Conservation (phyloP, 1,140 invertebrate genomes). For the Conopomorpha cramerella region DNA sequence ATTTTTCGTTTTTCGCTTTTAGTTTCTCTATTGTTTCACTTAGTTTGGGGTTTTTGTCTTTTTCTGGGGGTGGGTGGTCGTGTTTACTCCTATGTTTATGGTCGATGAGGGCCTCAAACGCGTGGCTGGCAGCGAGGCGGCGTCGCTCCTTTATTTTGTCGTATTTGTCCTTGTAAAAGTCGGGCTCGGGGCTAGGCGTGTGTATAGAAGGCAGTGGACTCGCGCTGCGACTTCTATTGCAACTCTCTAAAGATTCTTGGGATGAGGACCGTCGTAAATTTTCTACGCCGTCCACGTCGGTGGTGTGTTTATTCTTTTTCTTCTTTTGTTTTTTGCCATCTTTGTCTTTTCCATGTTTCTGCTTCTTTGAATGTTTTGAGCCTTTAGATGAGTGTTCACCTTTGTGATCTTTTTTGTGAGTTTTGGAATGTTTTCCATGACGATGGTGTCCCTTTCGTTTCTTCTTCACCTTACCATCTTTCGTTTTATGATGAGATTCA, state of each 20-base stretch:
- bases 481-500: constrained; percentile 43
- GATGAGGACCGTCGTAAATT: constrained; percentile 20
- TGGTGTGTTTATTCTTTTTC: constrained; percentile 49
- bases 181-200: constrained; percentile 36
- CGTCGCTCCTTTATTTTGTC: constrained; percentile 69
- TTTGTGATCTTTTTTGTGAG: constrained; percentile 31
- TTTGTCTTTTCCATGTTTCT: constrained; percentile 32
- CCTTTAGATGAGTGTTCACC: constrained; percentile 22
- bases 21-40: constrained; percentile 68
- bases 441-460: constrained; percentile 54
- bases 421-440: constrained; percentile 59
- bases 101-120: constrained; percentile 39
- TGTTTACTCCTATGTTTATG: constrained; percentile 42
- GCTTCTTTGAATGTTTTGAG: constrained; percentile 34
- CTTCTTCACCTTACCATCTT: constrained; percentile 52
- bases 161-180: constrained; percentile 61
- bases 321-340: constrained; percentile 43
- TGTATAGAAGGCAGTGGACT: constrained; percentile 47
- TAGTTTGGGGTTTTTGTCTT: constrained; percentile 63
- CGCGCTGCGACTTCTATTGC: constrained; percentile 46
- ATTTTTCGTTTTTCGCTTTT: constrained; percentile 66
- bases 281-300: constrained; percentile 19
- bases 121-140: constrained; percentile 57
- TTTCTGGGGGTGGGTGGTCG: constrained; percentile 35
- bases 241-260: constrained; percentile 40